Percentiles rank a stretch among this genome's conserved stretches.
Evolutionary conservation across 2,888 invertebrate genomes (phyloP).

Genomic region (Mechanitis mazaeus): DNA sequence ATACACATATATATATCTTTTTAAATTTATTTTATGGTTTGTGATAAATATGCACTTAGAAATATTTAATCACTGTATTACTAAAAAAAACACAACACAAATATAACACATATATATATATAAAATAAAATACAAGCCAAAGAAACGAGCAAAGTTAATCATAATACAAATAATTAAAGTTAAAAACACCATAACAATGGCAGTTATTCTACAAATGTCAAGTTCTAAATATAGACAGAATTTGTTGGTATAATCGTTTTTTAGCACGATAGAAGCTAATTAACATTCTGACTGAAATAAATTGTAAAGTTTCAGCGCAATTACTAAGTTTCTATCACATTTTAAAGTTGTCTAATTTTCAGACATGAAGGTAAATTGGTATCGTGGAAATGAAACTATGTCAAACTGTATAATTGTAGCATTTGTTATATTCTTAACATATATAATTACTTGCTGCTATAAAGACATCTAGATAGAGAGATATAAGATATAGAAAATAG

Average conservation of each 20-base stretch:
- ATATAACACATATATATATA: too few species aligned
- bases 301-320: constrained; percentile 32
- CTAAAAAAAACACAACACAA: too few species aligned
- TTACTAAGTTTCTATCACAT: constrained; percentile 33
- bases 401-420: constrained; percentile 13
- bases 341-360: constrained; percentile 30
- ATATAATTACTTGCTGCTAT: not conserved
- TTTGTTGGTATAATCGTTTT: constrained; percentile 31
- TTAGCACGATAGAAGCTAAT: constrained; percentile 39
- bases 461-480: not conserved
- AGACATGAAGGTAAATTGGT: constrained; percentile 15
- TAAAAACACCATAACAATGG: constrained; percentile 1
- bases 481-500: too few species aligned
- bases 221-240: constrained; percentile 26
- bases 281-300: constrained; percentile 36
- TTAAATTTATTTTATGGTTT: too few species aligned
- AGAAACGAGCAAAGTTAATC: too few species aligned
- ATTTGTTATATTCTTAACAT: constrained; percentile 11
- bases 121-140: too few species aligned
- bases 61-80: too few species aligned
- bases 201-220: constrained; percentile 21
- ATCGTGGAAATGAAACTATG: constrained; percentile 12
- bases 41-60: too few species aligned
- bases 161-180: too few species aligned
- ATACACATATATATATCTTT: too few species aligned